phyloP scores from a whole-genome alignment of 2,888 invertebrate species.

The Ochropacha duplaris region DNA sequence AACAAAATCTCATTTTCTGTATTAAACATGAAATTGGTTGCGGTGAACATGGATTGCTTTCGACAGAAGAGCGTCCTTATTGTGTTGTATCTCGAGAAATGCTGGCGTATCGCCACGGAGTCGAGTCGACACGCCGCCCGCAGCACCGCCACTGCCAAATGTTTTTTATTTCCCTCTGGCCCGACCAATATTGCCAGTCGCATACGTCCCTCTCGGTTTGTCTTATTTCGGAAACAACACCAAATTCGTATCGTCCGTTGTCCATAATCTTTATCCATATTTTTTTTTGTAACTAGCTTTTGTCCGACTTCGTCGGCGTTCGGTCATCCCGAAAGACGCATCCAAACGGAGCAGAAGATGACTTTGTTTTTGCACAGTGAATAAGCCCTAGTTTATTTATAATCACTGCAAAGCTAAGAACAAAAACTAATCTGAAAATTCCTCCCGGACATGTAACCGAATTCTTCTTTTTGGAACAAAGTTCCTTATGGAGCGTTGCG shows the following conservation, averaged over 20 bases:
- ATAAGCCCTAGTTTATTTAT: too few species aligned
- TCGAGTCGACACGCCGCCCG: too few species aligned
- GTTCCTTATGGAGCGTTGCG: too few species aligned
- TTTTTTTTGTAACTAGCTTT: not conserved
- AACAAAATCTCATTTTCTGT: slow-evolving; percentile 24
- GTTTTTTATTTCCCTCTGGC: slow-evolving; percentile 60
- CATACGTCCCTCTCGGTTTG: slow-evolving; percentile 47
- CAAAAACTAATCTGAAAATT: too few species aligned
- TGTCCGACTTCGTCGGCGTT: too few species aligned
- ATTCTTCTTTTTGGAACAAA: too few species aligned
- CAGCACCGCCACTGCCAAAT: slow-evolving; percentile 53
- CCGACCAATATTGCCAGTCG: slow-evolving; percentile 68
- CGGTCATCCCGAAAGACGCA: too few species aligned
- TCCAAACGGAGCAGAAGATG: too few species aligned
- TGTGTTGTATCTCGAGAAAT: slow-evolving; percentile 67
- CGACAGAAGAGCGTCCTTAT: slow-evolving; percentile 69
- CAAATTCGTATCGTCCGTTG: not conserved
- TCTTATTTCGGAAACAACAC: slow-evolving; percentile 34
- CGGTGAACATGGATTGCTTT: slow-evolving; percentile 70
- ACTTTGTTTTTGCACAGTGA: too few species aligned
- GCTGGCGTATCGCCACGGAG: slow-evolving; percentile 67
- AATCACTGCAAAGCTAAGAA: too few species aligned
- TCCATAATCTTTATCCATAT: not conserved
- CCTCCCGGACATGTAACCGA: too few species aligned
- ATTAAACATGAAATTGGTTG: slow-evolving; percentile 52